Evolutionary conservation across 2,888 invertebrate species (phyloP).

Genomic region (Oasisia sp.): DNA sequence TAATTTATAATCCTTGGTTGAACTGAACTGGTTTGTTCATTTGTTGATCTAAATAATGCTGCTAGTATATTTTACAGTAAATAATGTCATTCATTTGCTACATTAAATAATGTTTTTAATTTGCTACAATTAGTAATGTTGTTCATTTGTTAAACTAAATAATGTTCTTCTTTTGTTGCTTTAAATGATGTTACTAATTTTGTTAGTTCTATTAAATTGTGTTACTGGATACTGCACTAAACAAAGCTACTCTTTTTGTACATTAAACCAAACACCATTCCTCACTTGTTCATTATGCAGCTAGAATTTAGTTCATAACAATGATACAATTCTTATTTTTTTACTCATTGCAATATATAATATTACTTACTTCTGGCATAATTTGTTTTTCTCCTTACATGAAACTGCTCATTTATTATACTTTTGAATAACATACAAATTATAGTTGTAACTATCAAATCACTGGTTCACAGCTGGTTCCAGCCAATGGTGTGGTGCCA

Average conservation of each 20-base stretch:
- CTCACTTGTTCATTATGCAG: neutral
- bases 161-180: neutral
- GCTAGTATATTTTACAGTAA: no score
- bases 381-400: neutral
- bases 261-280: neutral
- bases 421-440: neutral
- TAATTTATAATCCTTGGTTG: no score
- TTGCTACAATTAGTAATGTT: no score
- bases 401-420: neutral
- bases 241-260: neutral
- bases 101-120: no score
- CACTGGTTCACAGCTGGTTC: neutral
- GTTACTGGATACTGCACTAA: neutral
- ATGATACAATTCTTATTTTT: neutral
- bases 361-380: neutral
- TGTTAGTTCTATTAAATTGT: neutral
- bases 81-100: no score
- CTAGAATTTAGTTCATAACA: neutral
- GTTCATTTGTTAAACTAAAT: no score
- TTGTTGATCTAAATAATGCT: no score
- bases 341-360: neutral
- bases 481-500: neutral
- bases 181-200: neutral
- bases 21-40: no score
- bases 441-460: neutral